Base-by-base conservation (phyloP, 2,797 vertebrate genomes). In the Melanogrammus aeglefinus region DNA sequence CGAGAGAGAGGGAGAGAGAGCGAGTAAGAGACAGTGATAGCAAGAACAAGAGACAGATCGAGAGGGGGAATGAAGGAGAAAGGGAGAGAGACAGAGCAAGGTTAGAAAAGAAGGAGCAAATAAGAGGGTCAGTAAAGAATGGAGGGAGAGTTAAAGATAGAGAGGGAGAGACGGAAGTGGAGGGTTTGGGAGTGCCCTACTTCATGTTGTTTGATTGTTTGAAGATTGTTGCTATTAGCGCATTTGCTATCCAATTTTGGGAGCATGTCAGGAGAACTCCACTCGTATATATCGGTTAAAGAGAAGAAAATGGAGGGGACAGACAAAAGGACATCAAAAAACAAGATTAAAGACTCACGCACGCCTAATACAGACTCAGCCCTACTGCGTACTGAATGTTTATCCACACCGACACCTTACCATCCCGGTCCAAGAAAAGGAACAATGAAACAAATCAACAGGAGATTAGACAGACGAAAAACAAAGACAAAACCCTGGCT, bases 51-150 rank as follows among this genome's bases (percentile, higher is more conserved):
- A 16, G 51, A 57, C 4, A 4, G 18, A n/a, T n/a, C n/a, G n/a
- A n/a, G n/a, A n/a, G 47, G 47, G 13, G 3, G 33, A 77, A 84
- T 72, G 72, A 74, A 75, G 76, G 76, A 76, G 75, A 24, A 16
- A 81, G 63, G 1, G 77, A 78, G 29, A 27, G 73, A 51, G 9
- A 24, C 74, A 85, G 36, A 38, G 36, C 36, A 38, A 38, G 36
- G 36, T 38, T 6, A 38, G 36, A 8, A 38, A 38, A 38, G 36
- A 38, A 38, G 36, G 36, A 38, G 8, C 1, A 38, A 83, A 90
- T 87, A 38, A 38, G 36, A 38, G 36, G 36, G 36, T 38, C 36
- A 38, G 36, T 6, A 38, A 38, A 86, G 90, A 90, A 80, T 16
- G 78, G 83, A 89, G 89, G 77, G 39, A 41, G 12, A 41, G 9